Conservation (phyloP, 2,797 vertebrate genomes). For the Poecilia gillii region DNA sequence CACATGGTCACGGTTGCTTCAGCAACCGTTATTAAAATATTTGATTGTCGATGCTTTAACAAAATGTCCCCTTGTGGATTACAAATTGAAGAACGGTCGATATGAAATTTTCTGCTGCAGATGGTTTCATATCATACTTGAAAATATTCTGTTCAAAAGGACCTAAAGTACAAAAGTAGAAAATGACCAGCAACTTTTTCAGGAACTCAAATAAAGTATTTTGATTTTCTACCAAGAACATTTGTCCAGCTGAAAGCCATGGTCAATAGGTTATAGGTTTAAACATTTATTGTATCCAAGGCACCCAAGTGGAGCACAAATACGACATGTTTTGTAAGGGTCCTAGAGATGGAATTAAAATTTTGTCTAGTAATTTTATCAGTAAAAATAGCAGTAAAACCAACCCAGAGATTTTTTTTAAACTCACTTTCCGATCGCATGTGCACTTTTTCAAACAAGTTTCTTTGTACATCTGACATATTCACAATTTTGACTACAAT, state of each 20-base stretch:
- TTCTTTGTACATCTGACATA: conserved; percentile 4
- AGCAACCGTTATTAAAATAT: neutral
- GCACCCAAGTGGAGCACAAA: neutral
- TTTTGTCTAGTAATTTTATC: neutral
- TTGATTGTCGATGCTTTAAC: neutral
- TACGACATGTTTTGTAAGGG: neutral
- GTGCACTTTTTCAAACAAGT: neutral
- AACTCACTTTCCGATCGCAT: neutral
- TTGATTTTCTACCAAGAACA: neutral
- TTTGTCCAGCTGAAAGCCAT: neutral
- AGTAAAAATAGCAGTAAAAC: neutral
- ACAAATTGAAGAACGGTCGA: neutral
- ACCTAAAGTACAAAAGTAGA: neutral
- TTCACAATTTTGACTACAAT: conserved; percentile 27
- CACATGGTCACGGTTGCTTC: neutral
- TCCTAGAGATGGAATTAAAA: neutral
- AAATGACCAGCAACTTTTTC: neutral
- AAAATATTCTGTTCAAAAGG: neutral
- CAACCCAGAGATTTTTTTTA: neutral
- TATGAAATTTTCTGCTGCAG: neutral
- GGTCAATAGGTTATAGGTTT: neutral
- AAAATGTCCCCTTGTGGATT: neutral
- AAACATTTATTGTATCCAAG: neutral
- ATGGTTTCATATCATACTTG: neutral
- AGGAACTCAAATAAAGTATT: neutral